Base-by-base conservation (phyloP, 2,888 invertebrate species). In the Cyclophora punctaria region DNA sequence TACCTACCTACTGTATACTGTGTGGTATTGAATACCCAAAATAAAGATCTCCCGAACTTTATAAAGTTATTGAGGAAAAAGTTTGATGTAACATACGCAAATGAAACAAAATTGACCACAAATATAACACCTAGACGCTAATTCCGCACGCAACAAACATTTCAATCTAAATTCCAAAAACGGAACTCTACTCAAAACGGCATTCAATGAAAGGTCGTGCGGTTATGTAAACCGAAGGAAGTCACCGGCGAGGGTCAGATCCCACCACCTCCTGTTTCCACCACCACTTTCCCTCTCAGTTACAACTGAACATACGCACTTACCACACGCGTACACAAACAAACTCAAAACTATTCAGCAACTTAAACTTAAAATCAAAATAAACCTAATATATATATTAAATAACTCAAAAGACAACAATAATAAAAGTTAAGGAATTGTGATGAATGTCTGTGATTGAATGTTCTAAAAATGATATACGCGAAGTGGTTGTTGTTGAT, bases 241-340 rank as follows among this genome's bases (percentile, higher is more conserved):
- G 74, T 73, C 75, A 71, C 49, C 49, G 48, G 55, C 56, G 69
- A 74, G 72, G 77, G 72, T 73, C 73, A 69, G 62, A 47, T 41
- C 55, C 47, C 51, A 45, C 45, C 64, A 65, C 61, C 57, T 64
- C 65, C 5, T 20, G 4, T 6, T 33, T 62, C 67, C 62, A 53
- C 63, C 63, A 51, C 58, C 66, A 85, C 86, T 87, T 83, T 87
- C 85, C 79, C 83, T 71, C 62, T 71, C 80, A 87, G 85, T 85
- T 58, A 63, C 60, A 66, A 69, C 62, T 60, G 65, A 62, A 44
- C 33, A 64, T 60, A 78, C 75, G 73, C 68, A 69, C 70, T 69
- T 63, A 57, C 46, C 57, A 69, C 75, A 79, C 82, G 80, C 49
- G 49, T 49, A 5, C 47, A 41, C 5, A 49, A 50, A 46, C 20